phyloP scores from a whole-genome alignment of 2,113 vertebrate genomes.

The Xerus inauris region DNA sequence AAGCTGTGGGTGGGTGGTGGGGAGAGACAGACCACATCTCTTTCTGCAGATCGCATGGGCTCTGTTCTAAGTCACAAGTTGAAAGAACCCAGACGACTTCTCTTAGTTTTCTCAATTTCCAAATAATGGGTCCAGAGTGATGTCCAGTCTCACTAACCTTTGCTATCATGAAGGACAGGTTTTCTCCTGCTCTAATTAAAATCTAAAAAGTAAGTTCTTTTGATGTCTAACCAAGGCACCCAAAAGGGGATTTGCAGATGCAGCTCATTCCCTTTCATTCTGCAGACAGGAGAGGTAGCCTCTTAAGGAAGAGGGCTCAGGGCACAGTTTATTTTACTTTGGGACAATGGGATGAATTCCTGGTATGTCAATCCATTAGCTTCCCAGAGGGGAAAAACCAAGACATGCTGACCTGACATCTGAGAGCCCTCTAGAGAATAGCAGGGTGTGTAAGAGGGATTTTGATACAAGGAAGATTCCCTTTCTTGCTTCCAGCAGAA shows the following conservation, averaged over 20 bases:
- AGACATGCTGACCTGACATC: not conserved
- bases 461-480: not conserved
- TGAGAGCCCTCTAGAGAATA: not conserved
- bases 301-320: not conserved
- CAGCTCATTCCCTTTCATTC: too few relatives aligned
- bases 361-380: too few relatives aligned
- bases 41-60: not conserved
- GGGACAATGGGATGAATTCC: not conserved
- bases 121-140: fast-evolving
- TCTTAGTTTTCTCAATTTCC: not conserved
- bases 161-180: not conserved
- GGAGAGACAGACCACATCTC: not conserved
- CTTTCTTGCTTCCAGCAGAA: not conserved
- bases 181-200: not conserved
- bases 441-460: not conserved
- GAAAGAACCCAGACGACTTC: too few relatives aligned
- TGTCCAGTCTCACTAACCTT: not conserved
- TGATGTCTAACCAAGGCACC: not conserved
- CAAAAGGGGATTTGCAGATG: not conserved
- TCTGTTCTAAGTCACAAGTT: not conserved
- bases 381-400: not conserved
- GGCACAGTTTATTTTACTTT: not conserved
- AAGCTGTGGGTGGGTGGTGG: fast-evolving
- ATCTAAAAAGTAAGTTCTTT: not conserved
- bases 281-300: not conserved